A percentile compares a stretch with the other conserved stretches of the same genome.
These are phyloP conservation scores for Leucoraja ocellata DNA, from an alignment of 2,797 vertebrate species.

Conservation along the genomic window DNA sequence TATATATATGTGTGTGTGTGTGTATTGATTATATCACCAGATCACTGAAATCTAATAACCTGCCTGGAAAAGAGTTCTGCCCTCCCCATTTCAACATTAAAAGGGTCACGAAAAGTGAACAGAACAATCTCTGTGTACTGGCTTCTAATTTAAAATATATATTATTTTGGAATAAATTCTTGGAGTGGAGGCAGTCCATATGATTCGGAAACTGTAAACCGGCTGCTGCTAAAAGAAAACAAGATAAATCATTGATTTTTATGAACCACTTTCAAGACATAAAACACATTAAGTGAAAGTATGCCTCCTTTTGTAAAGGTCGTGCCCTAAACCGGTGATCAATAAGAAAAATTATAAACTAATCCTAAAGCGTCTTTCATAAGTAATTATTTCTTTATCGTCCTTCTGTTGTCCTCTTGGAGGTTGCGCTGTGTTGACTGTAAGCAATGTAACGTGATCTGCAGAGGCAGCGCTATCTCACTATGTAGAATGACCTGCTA, in stretches of 20 bases:
- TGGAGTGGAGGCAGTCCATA: conserved; percentile 4
- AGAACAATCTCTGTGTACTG: conserved; percentile 7
- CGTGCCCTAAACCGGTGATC: conserved; percentile 7
- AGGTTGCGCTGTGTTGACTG: background rate
- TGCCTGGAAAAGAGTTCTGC: background rate
- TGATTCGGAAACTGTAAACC: background rate
- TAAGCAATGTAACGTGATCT: conserved; percentile 16
- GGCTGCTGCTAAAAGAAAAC: background rate
- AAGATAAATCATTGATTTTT: conserved; percentile 34
- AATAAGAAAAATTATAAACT: conserved; percentile 24
- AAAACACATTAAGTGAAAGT: conserved; percentile 27
- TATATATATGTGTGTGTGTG: too few relatives aligned
- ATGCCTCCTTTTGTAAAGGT: background rate
- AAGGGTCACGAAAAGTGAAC: background rate
- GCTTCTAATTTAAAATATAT: background rate
- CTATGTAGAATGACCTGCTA: conserved; percentile 19
- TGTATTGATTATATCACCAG: conserved; percentile 18
- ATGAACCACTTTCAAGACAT: conserved; percentile 29
- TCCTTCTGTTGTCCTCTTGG: conserved; percentile 6
- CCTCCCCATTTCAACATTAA: background rate
- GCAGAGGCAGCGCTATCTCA: too few relatives aligned
- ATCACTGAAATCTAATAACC: background rate
- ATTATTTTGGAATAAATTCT: conserved; percentile 17
- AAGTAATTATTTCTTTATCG: conserved; percentile 2
- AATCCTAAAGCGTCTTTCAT: conserved; percentile 7